These are phyloP conservation scores for Herpailurus yagouaroundi DNA, from an alignment of 2,113 vertebrate genomes.

Conservation along the genomic window DNA sequence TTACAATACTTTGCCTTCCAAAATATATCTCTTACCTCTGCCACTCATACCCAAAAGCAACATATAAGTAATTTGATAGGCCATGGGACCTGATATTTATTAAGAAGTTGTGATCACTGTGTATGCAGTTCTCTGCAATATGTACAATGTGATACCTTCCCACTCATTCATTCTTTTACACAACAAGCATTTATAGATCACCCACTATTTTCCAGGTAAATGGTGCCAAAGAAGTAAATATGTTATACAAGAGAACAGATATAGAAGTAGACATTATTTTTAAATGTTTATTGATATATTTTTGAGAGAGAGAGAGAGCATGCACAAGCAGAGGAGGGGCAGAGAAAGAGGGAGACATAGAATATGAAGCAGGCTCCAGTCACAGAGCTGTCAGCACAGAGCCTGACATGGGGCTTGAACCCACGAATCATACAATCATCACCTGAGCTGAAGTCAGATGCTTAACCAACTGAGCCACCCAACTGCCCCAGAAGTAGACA, in stretches of 20 bases:
- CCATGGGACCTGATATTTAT: background rate
- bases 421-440: no score
- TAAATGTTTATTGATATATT: no score
- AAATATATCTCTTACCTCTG: background rate
- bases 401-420: no score
- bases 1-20: background rate
- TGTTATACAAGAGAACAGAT: background rate
- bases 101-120: background rate
- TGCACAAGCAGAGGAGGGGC: no score
- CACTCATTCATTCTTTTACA: background rate
- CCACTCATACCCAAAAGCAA: background rate
- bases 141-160: background rate
- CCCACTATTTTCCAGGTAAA: background rate
- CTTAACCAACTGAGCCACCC: no score
- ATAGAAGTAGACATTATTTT: background rate
- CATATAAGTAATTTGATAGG: conserved; percentile 11
- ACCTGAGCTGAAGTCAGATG: no score
- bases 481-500: no score
- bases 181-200: background rate
- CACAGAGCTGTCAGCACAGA: no score
- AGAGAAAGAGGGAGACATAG: no score
- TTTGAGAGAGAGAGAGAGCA: no score
- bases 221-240: background rate
- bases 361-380: no score
- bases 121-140: background rate